Evolutionary conservation across 2,888 invertebrate species (phyloP), one percentile per base, ranked within the genome.

Genomic region (Heliconius ethilla): DNA sequence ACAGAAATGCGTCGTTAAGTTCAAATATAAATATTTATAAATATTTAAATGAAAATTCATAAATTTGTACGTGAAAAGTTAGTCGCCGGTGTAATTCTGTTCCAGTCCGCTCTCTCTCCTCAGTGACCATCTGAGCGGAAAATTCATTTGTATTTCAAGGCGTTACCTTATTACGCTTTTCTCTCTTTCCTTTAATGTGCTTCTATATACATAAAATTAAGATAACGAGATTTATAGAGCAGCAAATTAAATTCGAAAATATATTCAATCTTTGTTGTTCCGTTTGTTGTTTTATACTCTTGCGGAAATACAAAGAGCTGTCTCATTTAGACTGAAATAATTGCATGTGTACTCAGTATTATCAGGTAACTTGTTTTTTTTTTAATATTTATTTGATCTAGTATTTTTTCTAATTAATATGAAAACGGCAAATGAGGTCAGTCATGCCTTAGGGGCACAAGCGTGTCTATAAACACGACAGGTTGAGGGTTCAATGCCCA

Each of bases 141-240:
- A 72, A 72, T 72, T 72, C 72, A 72, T 59, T 72, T 72, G 72
- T 72, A 72, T 72, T 72, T 74, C 63, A 63, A 74, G 74, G 74
- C 63, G 74, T 74, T 74, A 63, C 62, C 74, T 74, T 63, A 63
- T 74, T 74, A 74, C 18, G 37, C 74, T 63, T 40, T 63, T 63
- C 59, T 72, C 63, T 63, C 74, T 74, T 74, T 74, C 74, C 74
- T 63, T 74, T 74, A 63, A 70, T 72, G 72, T 72, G 72, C 25
- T 72, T 72, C 72, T 72, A 72, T 72, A 9, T 72, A 72, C 59
- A 72, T 72, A 72, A 59, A 72, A 59, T 72, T 72, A 72, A 72
- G 72, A 72, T 72, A 72, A 72, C 59, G 33, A 59, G 33, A 72
- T 59, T 72, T 72, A 72, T 72, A 37, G 9, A 70, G 7, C 29